These are phyloP conservation scores for Pteropus alecto DNA, from an alignment of 2,113 vertebrate genomes.

Conservation along the genomic window DNA sequence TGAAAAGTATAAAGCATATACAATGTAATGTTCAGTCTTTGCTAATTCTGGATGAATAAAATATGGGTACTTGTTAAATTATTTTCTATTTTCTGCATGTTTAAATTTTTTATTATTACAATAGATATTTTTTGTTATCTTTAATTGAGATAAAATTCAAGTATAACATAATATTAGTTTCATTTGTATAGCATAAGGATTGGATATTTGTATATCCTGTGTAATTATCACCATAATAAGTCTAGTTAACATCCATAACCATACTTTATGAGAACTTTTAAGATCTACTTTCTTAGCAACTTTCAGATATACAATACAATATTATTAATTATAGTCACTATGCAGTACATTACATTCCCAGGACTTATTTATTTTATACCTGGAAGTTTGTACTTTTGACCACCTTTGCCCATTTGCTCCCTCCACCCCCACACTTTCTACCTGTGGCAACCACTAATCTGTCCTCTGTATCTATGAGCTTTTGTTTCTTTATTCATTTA, in stretches of 20 bases:
- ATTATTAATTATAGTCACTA: background rate
- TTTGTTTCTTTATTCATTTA: background rate
- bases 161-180: background rate
- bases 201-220: background rate
- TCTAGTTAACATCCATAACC: background rate
- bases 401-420: background rate
- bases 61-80: background rate
- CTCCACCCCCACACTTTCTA: no score
- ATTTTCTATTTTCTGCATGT: background rate
- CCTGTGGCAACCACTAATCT: background rate
- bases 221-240: background rate
- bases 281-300: background rate
- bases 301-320: background rate
- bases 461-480: background rate
- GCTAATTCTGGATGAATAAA: background rate
- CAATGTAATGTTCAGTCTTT: background rate
- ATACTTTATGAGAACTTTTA: background rate
- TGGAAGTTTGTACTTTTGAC: background rate
- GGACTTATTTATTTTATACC: background rate
- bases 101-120: background rate
- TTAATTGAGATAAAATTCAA: background rate
- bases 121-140: background rate
- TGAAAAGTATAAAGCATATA: background rate
- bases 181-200: background rate
- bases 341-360: background rate